A percentile compares a stretch with the other conserved stretches of the same genome.
Conservation (phyloP, 2,113 vertebrate genomes). For the Desmodus rotundus region DNA sequence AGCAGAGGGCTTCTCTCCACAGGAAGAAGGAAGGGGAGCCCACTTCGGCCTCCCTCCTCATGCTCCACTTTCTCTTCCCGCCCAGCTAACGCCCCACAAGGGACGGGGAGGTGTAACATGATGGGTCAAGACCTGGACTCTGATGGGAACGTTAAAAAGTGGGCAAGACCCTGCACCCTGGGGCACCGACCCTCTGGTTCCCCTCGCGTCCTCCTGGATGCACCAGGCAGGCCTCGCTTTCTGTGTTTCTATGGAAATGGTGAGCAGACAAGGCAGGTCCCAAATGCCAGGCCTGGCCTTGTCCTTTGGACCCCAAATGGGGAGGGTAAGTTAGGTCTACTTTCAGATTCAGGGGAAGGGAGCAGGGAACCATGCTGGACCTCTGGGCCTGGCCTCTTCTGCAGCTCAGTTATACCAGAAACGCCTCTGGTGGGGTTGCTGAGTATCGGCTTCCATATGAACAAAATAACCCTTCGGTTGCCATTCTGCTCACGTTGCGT, state of each 20-base stretch:
- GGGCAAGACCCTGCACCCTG: background rate
- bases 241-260: background rate
- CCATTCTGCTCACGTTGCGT: background rate
- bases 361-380: background rate
- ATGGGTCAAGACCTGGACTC: background rate
- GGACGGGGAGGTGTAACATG: background rate
- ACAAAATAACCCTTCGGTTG: background rate
- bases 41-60: background rate
- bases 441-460: background rate
- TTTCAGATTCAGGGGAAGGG: background rate
- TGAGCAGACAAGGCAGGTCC: background rate
- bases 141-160: background rate
- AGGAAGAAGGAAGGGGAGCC: background rate
- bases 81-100: fast-evolving
- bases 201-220: fast-evolving
- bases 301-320: background rate
- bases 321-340: background rate
- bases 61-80: background rate
- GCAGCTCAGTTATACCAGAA: background rate
- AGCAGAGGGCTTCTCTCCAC: background rate
- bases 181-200: fast-evolving
- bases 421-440: background rate
- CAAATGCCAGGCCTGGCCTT: background rate
- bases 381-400: background rate
- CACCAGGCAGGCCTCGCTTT: fast-evolving